Conservation (phyloP, 2,113 vertebrate species). For the Indri indri region DNA sequence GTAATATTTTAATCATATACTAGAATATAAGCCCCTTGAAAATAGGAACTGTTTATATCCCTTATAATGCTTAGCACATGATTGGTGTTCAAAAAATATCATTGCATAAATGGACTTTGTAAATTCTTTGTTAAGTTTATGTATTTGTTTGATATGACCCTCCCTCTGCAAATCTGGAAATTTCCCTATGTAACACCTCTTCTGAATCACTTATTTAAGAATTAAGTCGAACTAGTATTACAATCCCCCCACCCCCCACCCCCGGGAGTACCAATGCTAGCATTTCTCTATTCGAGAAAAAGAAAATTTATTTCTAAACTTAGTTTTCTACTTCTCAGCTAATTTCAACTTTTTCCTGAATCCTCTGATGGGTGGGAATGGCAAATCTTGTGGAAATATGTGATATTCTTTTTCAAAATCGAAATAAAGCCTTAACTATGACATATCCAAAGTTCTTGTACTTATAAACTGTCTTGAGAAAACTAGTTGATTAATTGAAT, state of each 20-base stretch:
- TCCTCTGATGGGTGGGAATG: not conserved
- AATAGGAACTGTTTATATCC: not conserved
- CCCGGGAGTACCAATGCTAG: not conserved
- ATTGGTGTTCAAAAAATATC: not conserved
- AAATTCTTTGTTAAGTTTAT: not conserved
- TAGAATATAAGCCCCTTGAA: not conserved
- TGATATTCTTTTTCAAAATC: not conserved
- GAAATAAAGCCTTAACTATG: not conserved
- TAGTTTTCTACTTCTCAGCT: constrained; percentile 9
- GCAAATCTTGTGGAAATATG: not conserved
- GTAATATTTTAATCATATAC: not conserved
- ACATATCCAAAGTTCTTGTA: not conserved
- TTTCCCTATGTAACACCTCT: not conserved
- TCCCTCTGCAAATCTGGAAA: not conserved
- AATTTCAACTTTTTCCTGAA: not conserved
- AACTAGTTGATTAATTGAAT: not conserved
- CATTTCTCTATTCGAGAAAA: not conserved
- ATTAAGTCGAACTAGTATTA: not conserved
- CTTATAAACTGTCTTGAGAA: not conserved
- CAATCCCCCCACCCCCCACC: too few relatives aligned
- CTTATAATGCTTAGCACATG: not conserved
- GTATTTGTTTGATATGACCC: not conserved
- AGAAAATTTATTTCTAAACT: not conserved
- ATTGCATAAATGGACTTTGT: not conserved
- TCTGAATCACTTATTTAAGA: constrained; percentile 18